phyloP scores from a whole-genome alignment of 2,888 invertebrate species.

The Harpalus rufipes region DNA sequence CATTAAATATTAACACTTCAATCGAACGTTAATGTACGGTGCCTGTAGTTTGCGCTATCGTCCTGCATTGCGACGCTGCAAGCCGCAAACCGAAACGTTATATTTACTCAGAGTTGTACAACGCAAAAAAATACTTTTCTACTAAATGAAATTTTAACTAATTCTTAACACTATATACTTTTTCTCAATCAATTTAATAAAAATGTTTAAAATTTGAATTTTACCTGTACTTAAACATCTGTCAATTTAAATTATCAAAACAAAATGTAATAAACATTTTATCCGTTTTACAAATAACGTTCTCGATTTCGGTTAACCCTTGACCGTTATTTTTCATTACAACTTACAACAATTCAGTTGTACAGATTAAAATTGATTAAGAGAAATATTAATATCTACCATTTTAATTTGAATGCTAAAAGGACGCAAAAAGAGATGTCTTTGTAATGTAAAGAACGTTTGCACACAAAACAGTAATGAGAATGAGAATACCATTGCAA shows the following conservation, averaged over 20 bases:
- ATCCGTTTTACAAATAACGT: no score
- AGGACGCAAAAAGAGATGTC: slow-evolving; percentile 34
- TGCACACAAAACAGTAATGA: slow-evolving; percentile 45
- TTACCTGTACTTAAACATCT: no score
- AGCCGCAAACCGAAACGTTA: neutral
- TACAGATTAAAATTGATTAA: slow-evolving; percentile 43
- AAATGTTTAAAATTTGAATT: no score
- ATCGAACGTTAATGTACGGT: slow-evolving; percentile 30
- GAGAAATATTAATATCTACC: slow-evolving; percentile 34
- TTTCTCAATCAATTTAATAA: no score
- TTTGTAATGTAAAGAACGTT: slow-evolving; percentile 50
- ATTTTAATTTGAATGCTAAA: slow-evolving; percentile 33
- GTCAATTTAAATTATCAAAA: no score
- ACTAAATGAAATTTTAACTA: no score
- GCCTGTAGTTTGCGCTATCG: neutral
- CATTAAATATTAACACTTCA: slow-evolving; percentile 37
- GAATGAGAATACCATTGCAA: slow-evolving; percentile 46
- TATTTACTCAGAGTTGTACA: no score
- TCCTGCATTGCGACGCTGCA: neutral
- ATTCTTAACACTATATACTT: no score
- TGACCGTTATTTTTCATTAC: neutral
- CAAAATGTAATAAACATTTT: no score
- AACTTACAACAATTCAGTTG: neutral
- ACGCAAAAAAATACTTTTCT: no score
- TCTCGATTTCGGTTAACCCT: neutral